Evolutionary conservation across 2,888 invertebrate genomes (phyloP).

Genomic region (Andricus curvator): DNA sequence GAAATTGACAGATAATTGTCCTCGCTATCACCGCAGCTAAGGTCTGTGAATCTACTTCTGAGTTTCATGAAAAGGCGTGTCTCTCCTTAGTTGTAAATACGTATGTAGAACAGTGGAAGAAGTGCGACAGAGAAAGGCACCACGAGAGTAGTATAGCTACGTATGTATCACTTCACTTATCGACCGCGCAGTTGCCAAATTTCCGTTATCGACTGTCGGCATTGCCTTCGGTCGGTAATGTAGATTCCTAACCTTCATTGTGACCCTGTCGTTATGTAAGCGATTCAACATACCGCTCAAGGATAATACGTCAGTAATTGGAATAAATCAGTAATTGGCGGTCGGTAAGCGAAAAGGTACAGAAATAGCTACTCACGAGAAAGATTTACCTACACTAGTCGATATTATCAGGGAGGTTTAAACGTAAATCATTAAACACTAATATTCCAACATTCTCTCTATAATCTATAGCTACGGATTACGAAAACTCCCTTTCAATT

Average conservation of each 20-base stretch:
- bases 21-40: neutral
- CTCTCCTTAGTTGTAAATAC: neutral
- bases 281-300: too few species aligned
- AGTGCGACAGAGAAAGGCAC: slow-evolving; percentile 68
- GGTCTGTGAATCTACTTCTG: neutral
- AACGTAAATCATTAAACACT: neutral
- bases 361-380: slow-evolving; percentile 47
- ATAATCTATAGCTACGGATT: neutral
- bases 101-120: slow-evolving; percentile 53
- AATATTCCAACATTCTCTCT: neutral
- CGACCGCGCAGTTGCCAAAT: too few species aligned
- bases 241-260: too few species aligned
- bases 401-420: slow-evolving; percentile 47
- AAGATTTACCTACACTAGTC: slow-evolving; percentile 56
- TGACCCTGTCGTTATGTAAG: too few species aligned
- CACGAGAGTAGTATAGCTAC: slow-evolving; percentile 5
- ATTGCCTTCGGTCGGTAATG: too few species aligned
- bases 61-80: slow-evolving; percentile 3
- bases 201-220: too few species aligned
- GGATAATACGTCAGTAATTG: too few species aligned
- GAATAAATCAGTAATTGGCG: too few species aligned
- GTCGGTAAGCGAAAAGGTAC: too few species aligned
- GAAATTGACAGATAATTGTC: slow-evolving; percentile 13
- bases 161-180: too few species aligned
- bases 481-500: neutral